These are phyloP conservation scores for Arge pagana DNA, from an alignment of 2,888 invertebrate genomes.

Conservation along the genomic window DNA sequence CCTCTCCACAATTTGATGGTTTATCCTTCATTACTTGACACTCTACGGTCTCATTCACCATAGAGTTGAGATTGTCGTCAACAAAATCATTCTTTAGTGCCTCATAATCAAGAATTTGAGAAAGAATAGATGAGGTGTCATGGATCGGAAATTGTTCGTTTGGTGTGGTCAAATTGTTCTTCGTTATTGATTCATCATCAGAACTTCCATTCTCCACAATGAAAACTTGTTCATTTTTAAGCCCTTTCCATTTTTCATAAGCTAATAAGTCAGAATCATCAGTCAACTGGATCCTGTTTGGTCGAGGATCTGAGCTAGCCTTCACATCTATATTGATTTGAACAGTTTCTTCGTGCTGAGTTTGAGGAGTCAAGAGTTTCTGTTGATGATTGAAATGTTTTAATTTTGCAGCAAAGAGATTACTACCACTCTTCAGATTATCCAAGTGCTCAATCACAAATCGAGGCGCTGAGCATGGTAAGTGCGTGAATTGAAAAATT, in stretches of 20 bases:
- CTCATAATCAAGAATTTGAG: constrained; percentile 16
- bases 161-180: neutral
- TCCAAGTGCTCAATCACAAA: constrained; percentile 18
- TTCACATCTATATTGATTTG: constrained; percentile 1
- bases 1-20: constrained; percentile 3
- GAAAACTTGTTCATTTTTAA: constrained; percentile 18
- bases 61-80: constrained; percentile 5
- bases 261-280: constrained; percentile 22
- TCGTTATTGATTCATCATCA: neutral
- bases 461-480: constrained; percentile 16
- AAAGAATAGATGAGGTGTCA: constrained; percentile 11
- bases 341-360: constrained; percentile 2
- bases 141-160: constrained; percentile 9
- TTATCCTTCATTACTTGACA: neutral
- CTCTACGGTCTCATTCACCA: constrained; percentile 6
- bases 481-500: constrained; percentile 9
- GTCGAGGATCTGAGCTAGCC: neutral
- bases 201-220: constrained; percentile 10
- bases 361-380: neutral
- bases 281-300: neutral
- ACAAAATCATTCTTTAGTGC: constrained; percentile 5
- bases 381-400: constrained; percentile 17
- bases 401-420: constrained; percentile 16
- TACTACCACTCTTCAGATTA: constrained; percentile 16
- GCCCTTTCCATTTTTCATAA: constrained; percentile 21